phyloP scores from a whole-genome alignment of 2,797 vertebrate genomes.

The Smutsia temminckii region DNA sequence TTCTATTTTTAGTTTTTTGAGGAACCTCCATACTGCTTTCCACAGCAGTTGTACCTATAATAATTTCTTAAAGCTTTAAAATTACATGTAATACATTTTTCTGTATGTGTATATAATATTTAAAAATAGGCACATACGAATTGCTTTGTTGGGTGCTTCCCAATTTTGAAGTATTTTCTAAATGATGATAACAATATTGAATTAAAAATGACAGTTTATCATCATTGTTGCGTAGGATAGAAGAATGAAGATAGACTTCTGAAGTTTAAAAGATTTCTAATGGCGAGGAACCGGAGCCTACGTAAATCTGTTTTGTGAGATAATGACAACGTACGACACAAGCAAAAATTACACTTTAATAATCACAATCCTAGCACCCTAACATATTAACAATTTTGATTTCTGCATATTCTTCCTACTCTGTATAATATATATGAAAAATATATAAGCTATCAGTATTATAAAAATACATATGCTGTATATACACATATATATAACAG shows the following conservation, averaged over 20 bases:
- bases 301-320: slow-evolving; percentile 29
- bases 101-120: neutral
- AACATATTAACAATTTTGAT: slow-evolving; percentile 11
- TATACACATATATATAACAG: neutral
- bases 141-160: neutral
- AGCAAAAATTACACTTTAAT: neutral
- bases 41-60: neutral
- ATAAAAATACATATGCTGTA: neutral
- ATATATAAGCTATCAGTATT: neutral
- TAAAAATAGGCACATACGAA: neutral
- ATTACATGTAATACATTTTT: slow-evolving; percentile 14
- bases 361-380: neutral
- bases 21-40: too few species aligned
- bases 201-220: slow-evolving; percentile 32
- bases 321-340: neutral
- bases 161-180: slow-evolving; percentile 42
- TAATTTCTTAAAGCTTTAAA: slow-evolving; percentile 15
- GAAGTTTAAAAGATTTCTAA: neutral
- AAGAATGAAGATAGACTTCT: neutral
- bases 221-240: neutral
- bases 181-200: slow-evolving; percentile 20
- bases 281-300: neutral
- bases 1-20: too few species aligned
- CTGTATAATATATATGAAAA: neutral
- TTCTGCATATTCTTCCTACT: slow-evolving; percentile 28